Base-by-base conservation (phyloP, 1,140 invertebrate genomes). In the Sarcophaga bullata region DNA sequence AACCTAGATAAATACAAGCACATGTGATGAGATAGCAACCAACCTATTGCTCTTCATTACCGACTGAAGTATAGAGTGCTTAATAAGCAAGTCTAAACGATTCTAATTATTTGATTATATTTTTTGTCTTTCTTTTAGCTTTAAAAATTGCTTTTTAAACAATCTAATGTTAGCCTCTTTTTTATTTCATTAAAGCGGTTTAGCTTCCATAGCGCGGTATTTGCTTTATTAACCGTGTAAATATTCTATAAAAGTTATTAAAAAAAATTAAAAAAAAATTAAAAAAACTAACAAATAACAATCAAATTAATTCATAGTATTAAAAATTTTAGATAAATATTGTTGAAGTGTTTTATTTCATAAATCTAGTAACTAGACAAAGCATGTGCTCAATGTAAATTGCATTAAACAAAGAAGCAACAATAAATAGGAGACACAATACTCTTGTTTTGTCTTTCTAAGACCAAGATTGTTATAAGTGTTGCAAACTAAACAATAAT, bases 201-300 rank as follows among this genome's bases (percentile, higher is more conserved):
- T 58, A 58, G n/a, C 54, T 58, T 58, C n/a, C 7, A 58, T n/a
- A n/a, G n/a, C 54, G 13, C 3, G 11, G 10, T 58, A n/a, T 58
- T 58, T 58, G n/a, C 54, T 58, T 13, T 58, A 15, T 58, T 58
- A n/a, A 7, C 54, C n/a, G n/a, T n/a, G 54, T 58, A 58, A 58
- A 58, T 58, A 58, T 58, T 58, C 54, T n/a, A 58, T 58, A 58
- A 58, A 58, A 58, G n/a, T 58, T n/a, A 58, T 58, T n/a, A 58
- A 58, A 58, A 58, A 13, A n/a, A 15, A 37, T 37, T 37, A 37
- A 37, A 37, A 1, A 37, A 37, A 37, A 4, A n/a, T n/a, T n/a
- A 37, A 37, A 37, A 37, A 37, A 37, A 4, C 25, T 37, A 37
- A 37, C 25, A 37, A 37, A 37, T 37, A 37, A 37, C 25, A 37